phyloP scores from a whole-genome alignment of 2,113 vertebrate genomes.

The Myodes glareolus region DNA sequence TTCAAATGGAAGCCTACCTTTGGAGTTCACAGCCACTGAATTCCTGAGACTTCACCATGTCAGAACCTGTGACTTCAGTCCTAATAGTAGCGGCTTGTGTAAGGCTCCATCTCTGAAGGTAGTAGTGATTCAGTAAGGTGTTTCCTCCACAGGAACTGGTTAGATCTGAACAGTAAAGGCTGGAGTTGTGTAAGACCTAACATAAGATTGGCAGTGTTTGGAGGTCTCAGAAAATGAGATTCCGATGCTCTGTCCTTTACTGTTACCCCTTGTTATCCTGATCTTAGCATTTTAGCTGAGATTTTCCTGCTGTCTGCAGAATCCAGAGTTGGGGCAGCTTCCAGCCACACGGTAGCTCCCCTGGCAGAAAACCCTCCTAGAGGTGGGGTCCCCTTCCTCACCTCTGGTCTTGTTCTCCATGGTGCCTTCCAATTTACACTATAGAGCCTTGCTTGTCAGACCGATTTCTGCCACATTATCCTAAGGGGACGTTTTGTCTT shows the following conservation, averaged over 20 bases:
- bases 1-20: neutral
- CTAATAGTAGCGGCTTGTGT: neutral
- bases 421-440: neutral
- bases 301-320: neutral
- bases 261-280: neutral
- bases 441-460: neutral
- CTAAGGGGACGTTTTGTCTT: neutral
- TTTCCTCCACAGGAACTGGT: neutral
- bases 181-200: neutral
- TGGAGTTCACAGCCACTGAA: neutral
- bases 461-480: neutral
- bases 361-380: too few relatives aligned
- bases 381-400: neutral
- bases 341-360: fast-evolving
- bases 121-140: neutral
- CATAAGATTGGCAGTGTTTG: neutral
- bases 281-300: neutral
- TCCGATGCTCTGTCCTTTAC: neutral
- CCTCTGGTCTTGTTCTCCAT: neutral
- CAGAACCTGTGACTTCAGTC: neutral
- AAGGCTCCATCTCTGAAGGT: neutral
- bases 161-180: neutral
- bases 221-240: neutral
- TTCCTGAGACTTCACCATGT: neutral
- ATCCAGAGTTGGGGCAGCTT: neutral